Evolutionary conservation across 2,113 vertebrate species (phyloP).

Genomic region (Hippocampus comes): DNA sequence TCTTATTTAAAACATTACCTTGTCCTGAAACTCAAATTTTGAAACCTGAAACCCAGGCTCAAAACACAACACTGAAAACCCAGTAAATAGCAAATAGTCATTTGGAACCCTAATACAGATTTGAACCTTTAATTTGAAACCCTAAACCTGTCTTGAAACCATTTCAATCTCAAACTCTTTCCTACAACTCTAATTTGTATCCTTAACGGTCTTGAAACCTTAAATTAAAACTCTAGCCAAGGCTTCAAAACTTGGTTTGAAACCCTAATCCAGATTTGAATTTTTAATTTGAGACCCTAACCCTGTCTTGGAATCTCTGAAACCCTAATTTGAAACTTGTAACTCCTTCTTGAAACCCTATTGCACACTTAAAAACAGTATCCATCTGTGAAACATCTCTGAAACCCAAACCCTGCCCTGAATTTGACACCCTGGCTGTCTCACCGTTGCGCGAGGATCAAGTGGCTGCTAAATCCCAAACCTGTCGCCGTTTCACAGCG

Average conservation of each 20-base stretch:
- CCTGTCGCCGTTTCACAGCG: conserved; percentile 19
- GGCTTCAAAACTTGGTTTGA: background rate
- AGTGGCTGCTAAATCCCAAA: conserved; percentile 53
- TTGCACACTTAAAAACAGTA: background rate
- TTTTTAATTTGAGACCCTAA: background rate
- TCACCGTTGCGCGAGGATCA: conserved; percentile 24
- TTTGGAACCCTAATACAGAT: background rate
- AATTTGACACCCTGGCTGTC: background rate
- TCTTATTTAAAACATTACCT: too few species aligned
- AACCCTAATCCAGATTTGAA: background rate
- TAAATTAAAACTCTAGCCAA: background rate
- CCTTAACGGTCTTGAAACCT: background rate
- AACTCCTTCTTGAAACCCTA: too few species aligned
- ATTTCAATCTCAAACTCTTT: background rate
- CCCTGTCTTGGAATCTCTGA: background rate
- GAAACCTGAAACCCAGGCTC: too few species aligned
- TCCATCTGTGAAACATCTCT: too few species aligned
- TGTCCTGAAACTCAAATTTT: background rate
- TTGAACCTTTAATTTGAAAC: background rate
- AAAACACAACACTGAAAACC: too few species aligned
- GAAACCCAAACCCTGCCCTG: too few species aligned
- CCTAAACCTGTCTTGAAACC: background rate
- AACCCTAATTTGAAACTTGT: background rate
- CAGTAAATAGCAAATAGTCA: too few species aligned
- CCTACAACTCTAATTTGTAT: background rate